Conservation (phyloP, 2,113 vertebrate genomes). For the Phocoena phocoena region DNA sequence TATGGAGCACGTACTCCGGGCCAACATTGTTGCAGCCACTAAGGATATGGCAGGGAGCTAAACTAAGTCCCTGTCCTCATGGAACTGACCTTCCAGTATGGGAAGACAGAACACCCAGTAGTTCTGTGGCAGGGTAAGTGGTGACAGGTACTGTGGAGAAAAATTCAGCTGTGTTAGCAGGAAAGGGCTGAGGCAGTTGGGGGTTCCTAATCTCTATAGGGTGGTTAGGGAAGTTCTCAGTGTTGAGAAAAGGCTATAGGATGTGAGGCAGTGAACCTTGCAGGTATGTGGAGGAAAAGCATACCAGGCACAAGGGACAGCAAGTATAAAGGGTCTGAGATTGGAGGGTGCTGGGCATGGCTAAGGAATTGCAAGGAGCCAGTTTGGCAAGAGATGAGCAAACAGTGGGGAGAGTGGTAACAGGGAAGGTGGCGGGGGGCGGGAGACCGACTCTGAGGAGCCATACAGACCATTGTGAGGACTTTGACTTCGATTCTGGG, state of each 20-base stretch:
- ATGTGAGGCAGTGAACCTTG: not conserved
- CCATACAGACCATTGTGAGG: not conserved
- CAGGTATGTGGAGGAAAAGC: not conserved
- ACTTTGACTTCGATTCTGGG: not conserved
- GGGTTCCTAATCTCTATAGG: not conserved
- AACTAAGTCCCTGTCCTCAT: constrained; percentile 27
- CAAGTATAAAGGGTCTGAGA: not conserved
- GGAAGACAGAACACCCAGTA: not conserved
- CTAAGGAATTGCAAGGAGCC: not conserved
- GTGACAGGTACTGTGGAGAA: not conserved
- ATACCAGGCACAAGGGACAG: not conserved
- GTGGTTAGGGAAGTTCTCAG: not conserved
- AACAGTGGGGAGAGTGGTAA: not conserved
- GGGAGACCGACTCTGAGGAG: not conserved
- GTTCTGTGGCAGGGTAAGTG: not conserved
- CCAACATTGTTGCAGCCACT: not conserved
- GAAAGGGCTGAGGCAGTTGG: not conserved
- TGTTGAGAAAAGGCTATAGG: not conserved
- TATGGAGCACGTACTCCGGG: not conserved
- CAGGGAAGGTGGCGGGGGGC: not conserved
- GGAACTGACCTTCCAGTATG: constrained; percentile 1
- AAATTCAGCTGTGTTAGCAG: not conserved
- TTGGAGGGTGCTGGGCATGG: not conserved
- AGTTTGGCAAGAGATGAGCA: not conserved
- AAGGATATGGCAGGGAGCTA: not conserved